A percentile compares a stretch with the other conserved stretches of the same genome.
Evolutionary conservation across 2,113 vertebrate genomes (phyloP).

Genomic region (Oryzias javanicus): DNA sequence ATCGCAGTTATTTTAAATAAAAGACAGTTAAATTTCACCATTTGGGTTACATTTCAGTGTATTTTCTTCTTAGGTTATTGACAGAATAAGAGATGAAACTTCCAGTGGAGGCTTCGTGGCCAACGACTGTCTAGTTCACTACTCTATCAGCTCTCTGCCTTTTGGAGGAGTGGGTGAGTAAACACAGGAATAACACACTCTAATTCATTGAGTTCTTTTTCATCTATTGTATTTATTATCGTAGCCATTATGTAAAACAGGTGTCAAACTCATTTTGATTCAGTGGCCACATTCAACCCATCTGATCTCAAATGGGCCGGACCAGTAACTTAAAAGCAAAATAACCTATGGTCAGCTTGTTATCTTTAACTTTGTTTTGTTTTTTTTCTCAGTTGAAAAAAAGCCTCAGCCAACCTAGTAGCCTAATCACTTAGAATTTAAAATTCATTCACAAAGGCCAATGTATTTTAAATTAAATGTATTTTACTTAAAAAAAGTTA

Average conservation of each 20-base stretch:
- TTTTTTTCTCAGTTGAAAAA: too few relatives aligned
- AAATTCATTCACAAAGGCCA: too few relatives aligned
- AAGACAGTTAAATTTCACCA: not conserved
- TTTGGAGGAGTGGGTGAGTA: slow-evolving; percentile 90
- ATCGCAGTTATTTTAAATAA: not conserved
- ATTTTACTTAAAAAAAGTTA: too few relatives aligned
- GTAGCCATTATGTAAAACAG: not conserved
- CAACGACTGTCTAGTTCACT: slow-evolving; percentile 87
- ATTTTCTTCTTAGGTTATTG: slow-evolving; percentile 74
- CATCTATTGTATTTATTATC: not conserved
- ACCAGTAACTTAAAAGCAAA: too few relatives aligned
- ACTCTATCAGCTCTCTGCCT: slow-evolving; percentile 77
- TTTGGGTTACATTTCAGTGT: not conserved
- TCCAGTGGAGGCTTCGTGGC: slow-evolving; percentile 86
- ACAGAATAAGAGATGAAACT: slow-evolving; percentile 79
- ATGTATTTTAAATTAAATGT: too few relatives aligned
- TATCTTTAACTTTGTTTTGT: too few relatives aligned
- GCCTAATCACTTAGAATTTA: too few relatives aligned
- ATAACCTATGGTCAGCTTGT: too few relatives aligned
- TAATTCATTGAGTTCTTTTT: not conserved
- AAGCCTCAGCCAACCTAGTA: too few relatives aligned
- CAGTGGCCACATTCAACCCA: too few relatives aligned
- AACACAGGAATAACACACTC: not conserved
- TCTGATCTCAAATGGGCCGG: too few relatives aligned
- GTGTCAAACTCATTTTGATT: too few relatives aligned